These are phyloP conservation scores for Pardosa pseudoannulata DNA, from an alignment of 2,888 invertebrate species.

Conservation along the genomic window DNA sequence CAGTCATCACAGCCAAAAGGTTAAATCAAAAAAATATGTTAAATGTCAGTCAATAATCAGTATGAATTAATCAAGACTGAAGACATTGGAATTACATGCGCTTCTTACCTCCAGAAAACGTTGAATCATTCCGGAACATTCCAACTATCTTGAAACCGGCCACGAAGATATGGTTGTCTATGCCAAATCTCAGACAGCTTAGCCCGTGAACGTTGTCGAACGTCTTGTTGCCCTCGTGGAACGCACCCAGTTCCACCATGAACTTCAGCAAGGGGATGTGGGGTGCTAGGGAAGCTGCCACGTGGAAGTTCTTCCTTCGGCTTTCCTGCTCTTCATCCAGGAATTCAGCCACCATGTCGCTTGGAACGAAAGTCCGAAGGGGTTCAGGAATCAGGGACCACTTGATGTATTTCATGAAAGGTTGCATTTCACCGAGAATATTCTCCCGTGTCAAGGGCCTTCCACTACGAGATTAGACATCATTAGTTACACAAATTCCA, in stretches of 20 bases:
- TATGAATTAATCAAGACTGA: too few relatives aligned
- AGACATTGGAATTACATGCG: too few relatives aligned
- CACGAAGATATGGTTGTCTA: constrained; percentile 36
- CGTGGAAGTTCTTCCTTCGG: constrained; percentile 4
- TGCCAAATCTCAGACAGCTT: constrained; percentile 35
- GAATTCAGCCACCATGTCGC: constrained; percentile 10
- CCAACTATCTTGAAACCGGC: constrained; percentile 53
- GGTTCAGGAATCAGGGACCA: constrained; percentile 27
- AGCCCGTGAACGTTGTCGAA: neutral
- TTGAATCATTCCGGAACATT: constrained; percentile 18
- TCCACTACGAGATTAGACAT: too few relatives aligned
- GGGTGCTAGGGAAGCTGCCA: constrained; percentile 20
- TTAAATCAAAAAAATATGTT: too few relatives aligned
- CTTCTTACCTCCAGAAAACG: neutral
- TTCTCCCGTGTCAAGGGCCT: constrained; percentile 29
- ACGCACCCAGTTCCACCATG: constrained; percentile 49
- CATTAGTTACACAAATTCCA: too few relatives aligned
- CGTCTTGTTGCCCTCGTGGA: neutral
- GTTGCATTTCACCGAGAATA: constrained; percentile 42
- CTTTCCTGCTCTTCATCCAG: neutral
- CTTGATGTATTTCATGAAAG: constrained; percentile 44
- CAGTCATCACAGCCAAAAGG: too few relatives aligned
- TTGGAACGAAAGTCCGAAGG: constrained; percentile 36
- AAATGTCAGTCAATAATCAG: too few relatives aligned
- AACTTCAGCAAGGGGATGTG: constrained; percentile 35